Base-by-base conservation (phyloP, 2,797 vertebrate genomes). In the Smutsia temminckii region DNA sequence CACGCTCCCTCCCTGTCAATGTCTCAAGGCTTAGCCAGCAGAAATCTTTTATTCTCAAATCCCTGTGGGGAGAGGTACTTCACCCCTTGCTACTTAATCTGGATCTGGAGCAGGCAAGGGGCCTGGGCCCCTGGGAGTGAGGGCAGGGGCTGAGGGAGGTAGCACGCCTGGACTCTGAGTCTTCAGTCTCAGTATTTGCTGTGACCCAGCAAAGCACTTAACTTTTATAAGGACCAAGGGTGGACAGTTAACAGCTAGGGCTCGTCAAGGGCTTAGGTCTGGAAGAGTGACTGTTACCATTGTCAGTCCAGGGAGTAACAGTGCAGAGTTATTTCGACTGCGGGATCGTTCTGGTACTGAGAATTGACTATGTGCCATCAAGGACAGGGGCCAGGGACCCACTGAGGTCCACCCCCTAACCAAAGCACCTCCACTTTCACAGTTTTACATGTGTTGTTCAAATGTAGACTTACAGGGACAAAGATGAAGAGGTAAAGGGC, bases 381-480 rank as follows among this genome's bases (percentile, higher is more conserved):
- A 7, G 10, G 4, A 77, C 32, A 63, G 49, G 37, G 42, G 20
- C 64, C 20, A 61, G 27, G 74, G n/a, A 37, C 27, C 10, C 63
- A 2, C 42, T 2, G 79, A 81, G 63, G 20, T 5, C 23, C 16
- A 49, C 18, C 23, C 6, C 25, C 3, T 32, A 46, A 18, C 4
- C 6, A 32, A 55, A 64, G 79, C 34, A 37, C 16, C 3, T 80
- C 6, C 42, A 34, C 80, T 12, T 42, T 40, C 20, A 20, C 42
- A 34, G 6, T 68, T 32, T 75, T 32, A 4, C 0, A 0, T 0
- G 3, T 4, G 12, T 18, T 6, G 14, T 46, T 88, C 46, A 17
- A 29, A n/a, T 1, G 9, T 3, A 10, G 72, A 18, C 5, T 8
- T 40, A 2, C 0, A 63, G 12, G n/a, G 8, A 55, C 6, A 32